Percentiles rank a stretch among this genome's conserved stretches.
phyloP scores from a whole-genome alignment of 2,888 invertebrate genomes.

The Dermolepida albohirtum region DNA sequence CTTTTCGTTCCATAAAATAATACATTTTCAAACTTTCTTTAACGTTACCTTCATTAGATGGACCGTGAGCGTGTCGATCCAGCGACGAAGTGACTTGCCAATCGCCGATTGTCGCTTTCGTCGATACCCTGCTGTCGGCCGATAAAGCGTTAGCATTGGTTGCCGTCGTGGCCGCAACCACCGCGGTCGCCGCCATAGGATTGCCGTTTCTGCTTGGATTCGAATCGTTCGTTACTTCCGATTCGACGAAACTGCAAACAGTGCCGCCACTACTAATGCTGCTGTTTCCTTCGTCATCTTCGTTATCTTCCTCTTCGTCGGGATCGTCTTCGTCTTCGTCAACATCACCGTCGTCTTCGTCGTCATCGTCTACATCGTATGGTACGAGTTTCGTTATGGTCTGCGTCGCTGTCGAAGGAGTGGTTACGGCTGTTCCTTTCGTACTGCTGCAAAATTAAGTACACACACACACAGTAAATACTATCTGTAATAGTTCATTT shows the following conservation, averaged over 20 bases:
- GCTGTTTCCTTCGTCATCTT: not conserved
- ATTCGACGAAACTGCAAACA: slow-evolving; percentile 6
- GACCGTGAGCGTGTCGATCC: slow-evolving; percentile 50
- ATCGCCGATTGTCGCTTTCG: slow-evolving; percentile 56
- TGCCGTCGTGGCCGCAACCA: slow-evolving; percentile 14
- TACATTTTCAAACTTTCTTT: too few relatives aligned
- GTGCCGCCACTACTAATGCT: slow-evolving; percentile 18
- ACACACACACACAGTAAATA: too few relatives aligned
- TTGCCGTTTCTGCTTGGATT: slow-evolving; percentile 1
- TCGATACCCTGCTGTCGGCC: slow-evolving; percentile 50
- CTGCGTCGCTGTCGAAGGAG: not conserved
- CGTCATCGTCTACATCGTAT: slow-evolving; percentile 64
- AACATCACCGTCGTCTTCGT: slow-evolving; percentile 41
- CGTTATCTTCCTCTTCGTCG: slow-evolving; percentile 35
- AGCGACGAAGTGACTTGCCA: slow-evolving; percentile 60
- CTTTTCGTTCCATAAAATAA: too few relatives aligned
- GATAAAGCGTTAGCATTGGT: slow-evolving; percentile 49
- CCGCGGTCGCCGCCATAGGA: slow-evolving; percentile 6
- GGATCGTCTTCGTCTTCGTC: slow-evolving; percentile 53
- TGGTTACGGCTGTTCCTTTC: too few relatives aligned
- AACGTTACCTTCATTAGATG: slow-evolving; percentile 51
- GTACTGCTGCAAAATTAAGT: too few relatives aligned
- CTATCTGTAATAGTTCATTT: too few relatives aligned
- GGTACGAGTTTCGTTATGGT: slow-evolving; percentile 61
- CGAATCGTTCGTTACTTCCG: slow-evolving; percentile 11